Base-by-base conservation (phyloP, 2,113 vertebrate species). In the Symphodus melops region DNA sequence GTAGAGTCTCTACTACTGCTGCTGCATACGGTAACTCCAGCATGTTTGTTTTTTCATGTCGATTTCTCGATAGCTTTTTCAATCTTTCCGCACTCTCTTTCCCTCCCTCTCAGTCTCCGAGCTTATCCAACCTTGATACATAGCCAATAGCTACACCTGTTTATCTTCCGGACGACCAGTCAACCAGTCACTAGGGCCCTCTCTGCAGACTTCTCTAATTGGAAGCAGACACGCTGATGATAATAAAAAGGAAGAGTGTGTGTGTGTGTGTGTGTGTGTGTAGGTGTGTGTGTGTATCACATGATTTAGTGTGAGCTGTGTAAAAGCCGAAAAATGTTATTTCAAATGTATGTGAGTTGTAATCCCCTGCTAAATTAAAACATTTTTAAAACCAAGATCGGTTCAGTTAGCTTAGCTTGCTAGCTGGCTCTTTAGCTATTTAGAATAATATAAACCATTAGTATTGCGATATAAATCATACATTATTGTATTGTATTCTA, bases 61-160 rank as follows among this genome's bases (percentile, higher is more conserved):
- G 36, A 57, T 82, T 74, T 84, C 60, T 79, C n/a, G 10, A 52
- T 49, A 59, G 53, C 49, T 72, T 72, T 72, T 51, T 61, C 48
- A 48, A 42, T 46, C 73, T 39, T 56, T 48, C 70, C 68, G 57
- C 36, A 0, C 62, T 66, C 48, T 17, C 60, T 57, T 41, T 51
- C 68, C 36, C 53, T 76, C 49, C 54, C 49, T 64, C 42, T 63
- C 52, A 41, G 41, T 68, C 70, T 84, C 76, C 53, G 28, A 82
- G 85, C 72, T 66, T 85, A 86, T 82, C 73, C 86, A 85, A 79
- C 85, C 84, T 91, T 92, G 91, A 91, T 86, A 81, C 65, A 68
- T 54, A 65, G 84, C 89, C 91, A 88, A 84, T 58, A 63, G 68
- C 82, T 86, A 85, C 87, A 93, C 91, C 91, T 89, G 87, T 89